phyloP scores from a whole-genome alignment of 1,140 invertebrate species.

The Propsilocerus akamusi region DNA sequence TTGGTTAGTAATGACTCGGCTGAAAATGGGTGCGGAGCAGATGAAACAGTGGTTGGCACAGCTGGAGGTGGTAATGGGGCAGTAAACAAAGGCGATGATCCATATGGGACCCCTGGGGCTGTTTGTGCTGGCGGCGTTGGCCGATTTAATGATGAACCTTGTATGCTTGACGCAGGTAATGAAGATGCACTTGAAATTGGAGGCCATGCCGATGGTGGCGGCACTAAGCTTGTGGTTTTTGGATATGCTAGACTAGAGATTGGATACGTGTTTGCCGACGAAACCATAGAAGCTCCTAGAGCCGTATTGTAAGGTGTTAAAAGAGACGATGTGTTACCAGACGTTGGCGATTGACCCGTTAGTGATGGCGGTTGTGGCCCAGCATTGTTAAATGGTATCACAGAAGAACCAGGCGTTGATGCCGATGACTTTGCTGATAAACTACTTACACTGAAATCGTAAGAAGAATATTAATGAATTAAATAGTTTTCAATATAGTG shows the following conservation, averaged over 20 bases:
- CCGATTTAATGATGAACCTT: slow-evolving; percentile 1
- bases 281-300: not conserved
- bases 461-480: not conserved
- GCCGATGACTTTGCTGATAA: slow-evolving; percentile 1
- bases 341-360: not conserved
- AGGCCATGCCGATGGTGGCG: slow-evolving; percentile 11
- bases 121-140: not conserved
- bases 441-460: not conserved
- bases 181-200: slow-evolving; percentile 7
- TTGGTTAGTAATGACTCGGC: slow-evolving; percentile 73
- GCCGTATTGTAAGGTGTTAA: not conserved
- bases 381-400: not conserved
- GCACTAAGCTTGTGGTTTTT: slow-evolving; percentile 2
- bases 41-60: slow-evolving; percentile 32
- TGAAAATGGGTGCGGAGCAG: slow-evolving; percentile 50
- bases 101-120: not conserved
- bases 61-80: slow-evolving; percentile 41
- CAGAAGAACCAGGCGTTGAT: not conserved
- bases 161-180: slow-evolving; percentile 6
- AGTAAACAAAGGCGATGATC: slow-evolving; percentile 40
- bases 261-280: not conserved
- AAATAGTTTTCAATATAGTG: not conserved
- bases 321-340: not conserved
- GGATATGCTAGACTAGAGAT: slow-evolving; percentile 2
- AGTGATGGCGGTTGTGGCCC: not conserved